A percentile compares a stretch with the other conserved stretches of the same genome.
Conservation (phyloP, 1,140 invertebrate species). For the Drosophila tropicalis region DNA sequence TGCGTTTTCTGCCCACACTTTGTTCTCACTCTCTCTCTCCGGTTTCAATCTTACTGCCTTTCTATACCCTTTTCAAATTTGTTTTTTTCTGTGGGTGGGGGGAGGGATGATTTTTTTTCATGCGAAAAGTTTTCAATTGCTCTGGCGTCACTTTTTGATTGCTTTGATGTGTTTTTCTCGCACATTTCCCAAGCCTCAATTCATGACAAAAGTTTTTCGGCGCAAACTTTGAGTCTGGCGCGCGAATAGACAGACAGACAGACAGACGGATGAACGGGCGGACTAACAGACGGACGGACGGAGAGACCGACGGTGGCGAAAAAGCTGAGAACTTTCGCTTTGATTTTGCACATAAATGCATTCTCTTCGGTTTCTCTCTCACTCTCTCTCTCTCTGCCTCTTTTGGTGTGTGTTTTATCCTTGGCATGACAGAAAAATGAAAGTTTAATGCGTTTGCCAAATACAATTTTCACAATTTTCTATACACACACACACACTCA, state of each 20-base stretch:
- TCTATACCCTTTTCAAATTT: conserved; percentile 47
- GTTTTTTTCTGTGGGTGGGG: background rate
- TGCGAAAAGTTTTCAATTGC: conserved; percentile 82
- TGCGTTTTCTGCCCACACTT: conserved; percentile 40
- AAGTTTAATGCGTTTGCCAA: conserved; percentile 83
- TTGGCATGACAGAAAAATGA: conserved; percentile 81
- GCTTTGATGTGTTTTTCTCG: conserved; percentile 80
- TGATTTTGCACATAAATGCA: conserved; percentile 73
- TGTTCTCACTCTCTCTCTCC: background rate
- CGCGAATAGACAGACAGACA: conserved; percentile 21
- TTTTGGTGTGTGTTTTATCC: conserved; percentile 50
- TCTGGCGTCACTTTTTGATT: conserved; percentile 83
- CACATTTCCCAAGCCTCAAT: conserved; percentile 80
- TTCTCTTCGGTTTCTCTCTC: conserved; percentile 28
- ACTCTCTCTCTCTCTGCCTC: conserved; percentile 13
- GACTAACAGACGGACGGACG: conserved; percentile 8
- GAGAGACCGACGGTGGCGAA: conserved; percentile 42
- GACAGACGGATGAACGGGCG: conserved; percentile 35
- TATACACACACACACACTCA: conserved; percentile 25
- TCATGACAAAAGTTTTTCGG: conserved; percentile 80
- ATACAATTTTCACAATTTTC: conserved; percentile 77
- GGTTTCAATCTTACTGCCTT: conserved; percentile 37
- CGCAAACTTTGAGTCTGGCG: conserved; percentile 33
- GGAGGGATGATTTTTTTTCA: conserved; percentile 40
- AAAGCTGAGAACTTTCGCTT: conserved; percentile 79